Evolutionary conservation across 1,140 invertebrate genomes (phyloP), one percentile per base, ranked within the genome.

Genomic region (Dreissena rostriformis): DNA sequence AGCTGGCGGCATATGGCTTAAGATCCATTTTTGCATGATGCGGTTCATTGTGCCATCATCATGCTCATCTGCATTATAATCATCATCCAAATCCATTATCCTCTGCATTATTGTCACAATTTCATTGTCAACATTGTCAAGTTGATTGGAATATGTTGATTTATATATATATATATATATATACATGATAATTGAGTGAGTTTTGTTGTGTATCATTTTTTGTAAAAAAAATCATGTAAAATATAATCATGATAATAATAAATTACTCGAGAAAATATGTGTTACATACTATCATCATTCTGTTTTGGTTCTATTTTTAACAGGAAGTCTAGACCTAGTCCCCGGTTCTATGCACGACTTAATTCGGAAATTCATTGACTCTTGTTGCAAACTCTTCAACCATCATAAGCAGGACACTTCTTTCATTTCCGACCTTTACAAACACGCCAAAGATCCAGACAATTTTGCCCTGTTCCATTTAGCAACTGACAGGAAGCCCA

Each of bases 261-360:
- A 39, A 39, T 39, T 39, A 39, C 39, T 39, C 2, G 2, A 8
- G 39, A 39, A 39, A 39, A 39, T 39, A 39, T 39, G 39, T 39
- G 8, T 39, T 5, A 39, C 39, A 39, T 39, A 39, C 39, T 39
- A 39, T 39, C 39, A 39, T 39, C 39, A 39, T 39, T 39, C 39
- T 39, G 24, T 67, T 67, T 67, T 67, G 19, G 14, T 24, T 67
- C 14, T 22, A 39, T 71, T 39, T 39, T 39, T 39, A 61, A 52
- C 68, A 79, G 77, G 68, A 68, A 79, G 49, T 79, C 17, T 51
- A 53, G 77, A 79, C 49, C 55, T 79, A 53, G 70, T 70, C 24
- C 77, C 77, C 11, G 72, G 73, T 61, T 82, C 80, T 75, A 74
- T 75, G 57, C 80, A 82, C 63, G 80, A 26, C 72, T 74, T 52